phyloP scores from a whole-genome alignment of 1,140 invertebrate genomes.

The Drosophila orosa region DNA sequence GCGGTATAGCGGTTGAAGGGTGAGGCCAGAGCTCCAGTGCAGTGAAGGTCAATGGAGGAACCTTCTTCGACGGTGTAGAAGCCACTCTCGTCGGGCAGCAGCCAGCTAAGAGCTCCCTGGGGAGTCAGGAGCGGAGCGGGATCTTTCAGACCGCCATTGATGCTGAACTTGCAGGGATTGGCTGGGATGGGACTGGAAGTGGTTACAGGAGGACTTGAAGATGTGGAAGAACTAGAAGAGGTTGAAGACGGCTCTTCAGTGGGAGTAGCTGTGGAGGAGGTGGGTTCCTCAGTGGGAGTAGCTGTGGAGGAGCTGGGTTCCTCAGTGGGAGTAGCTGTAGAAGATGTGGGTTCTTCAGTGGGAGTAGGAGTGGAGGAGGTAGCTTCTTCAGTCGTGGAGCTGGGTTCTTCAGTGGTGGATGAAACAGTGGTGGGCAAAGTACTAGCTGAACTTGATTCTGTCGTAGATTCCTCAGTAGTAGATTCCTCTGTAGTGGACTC shows the following conservation, averaged over 20 bases:
- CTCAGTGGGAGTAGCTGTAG: neutral
- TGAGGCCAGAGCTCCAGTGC: slow-evolving; percentile 49
- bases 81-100: slow-evolving; percentile 51
- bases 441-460: slow-evolving; percentile 9
- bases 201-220: slow-evolving; percentile 18
- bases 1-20: slow-evolving; percentile 63
- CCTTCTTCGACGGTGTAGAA: slow-evolving; percentile 50
- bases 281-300: neutral
- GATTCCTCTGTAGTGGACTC: slow-evolving; percentile 24
- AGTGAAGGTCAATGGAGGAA: slow-evolving; percentile 61
- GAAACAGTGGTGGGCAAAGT: slow-evolving; percentile 11
- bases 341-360: neutral
- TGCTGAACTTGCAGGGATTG: slow-evolving; percentile 59
- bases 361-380: neutral
- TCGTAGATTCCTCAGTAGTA: slow-evolving; percentile 7
- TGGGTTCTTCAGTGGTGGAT: slow-evolving; percentile 6
- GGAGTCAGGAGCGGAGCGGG: slow-evolving; percentile 69
- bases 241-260: slow-evolving; percentile 10
- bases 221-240: slow-evolving; percentile 5
- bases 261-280: neutral
- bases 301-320: slow-evolving; percentile 9
- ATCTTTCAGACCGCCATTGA: slow-evolving; percentile 65
- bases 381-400: neutral
- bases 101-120: slow-evolving; percentile 56
- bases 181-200: slow-evolving; percentile 24